Evolutionary conservation across 1,140 invertebrate genomes (phyloP).

Genomic region (Antheraea pernyi): DNA sequence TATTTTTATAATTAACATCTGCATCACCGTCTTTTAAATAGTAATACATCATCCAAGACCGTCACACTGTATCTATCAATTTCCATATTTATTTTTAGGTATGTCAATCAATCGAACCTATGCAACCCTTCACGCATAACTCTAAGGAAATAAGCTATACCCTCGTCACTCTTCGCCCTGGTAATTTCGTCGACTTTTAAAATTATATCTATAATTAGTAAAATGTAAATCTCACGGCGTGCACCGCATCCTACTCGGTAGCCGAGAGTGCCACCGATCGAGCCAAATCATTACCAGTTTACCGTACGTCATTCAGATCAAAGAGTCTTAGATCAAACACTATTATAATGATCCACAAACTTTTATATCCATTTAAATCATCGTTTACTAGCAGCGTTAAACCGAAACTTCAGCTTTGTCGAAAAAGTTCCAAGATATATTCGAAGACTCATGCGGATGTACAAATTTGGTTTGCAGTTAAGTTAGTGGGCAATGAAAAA

Average conservation of each 20-base stretch:
- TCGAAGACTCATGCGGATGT: background rate
- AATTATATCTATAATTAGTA: slow-evolving; percentile 57
- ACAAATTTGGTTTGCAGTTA: background rate
- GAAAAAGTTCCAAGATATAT: background rate
- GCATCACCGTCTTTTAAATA: background rate
- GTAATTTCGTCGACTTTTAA: slow-evolving; percentile 36
- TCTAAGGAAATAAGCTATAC: slow-evolving; percentile 10
- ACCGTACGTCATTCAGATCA: slow-evolving; percentile 63
- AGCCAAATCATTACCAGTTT: slow-evolving; percentile 61
- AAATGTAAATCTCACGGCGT: slow-evolving; percentile 25
- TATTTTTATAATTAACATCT: slow-evolving; percentile 1
- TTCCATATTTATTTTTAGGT: slow-evolving; percentile 19
- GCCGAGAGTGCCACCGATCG: slow-evolving; percentile 35
- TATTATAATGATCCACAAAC: slow-evolving; percentile 38
- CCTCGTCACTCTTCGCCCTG: slow-evolving; percentile 42
- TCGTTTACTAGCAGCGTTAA: background rate
- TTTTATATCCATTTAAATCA: slow-evolving; percentile 28
- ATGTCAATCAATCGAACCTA: slow-evolving; percentile 15
- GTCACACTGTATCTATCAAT: slow-evolving; percentile 17
- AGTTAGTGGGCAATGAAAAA: too few species aligned
- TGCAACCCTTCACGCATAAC: slow-evolving; percentile 17
- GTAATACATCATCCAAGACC: background rate
- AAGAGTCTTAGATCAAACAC: slow-evolving; percentile 61
- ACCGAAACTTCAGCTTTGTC: background rate
- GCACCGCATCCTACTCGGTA: background rate